These are phyloP conservation scores for Avahi laniger DNA, from an alignment of 2,797 vertebrate species.

Conservation along the genomic window DNA sequence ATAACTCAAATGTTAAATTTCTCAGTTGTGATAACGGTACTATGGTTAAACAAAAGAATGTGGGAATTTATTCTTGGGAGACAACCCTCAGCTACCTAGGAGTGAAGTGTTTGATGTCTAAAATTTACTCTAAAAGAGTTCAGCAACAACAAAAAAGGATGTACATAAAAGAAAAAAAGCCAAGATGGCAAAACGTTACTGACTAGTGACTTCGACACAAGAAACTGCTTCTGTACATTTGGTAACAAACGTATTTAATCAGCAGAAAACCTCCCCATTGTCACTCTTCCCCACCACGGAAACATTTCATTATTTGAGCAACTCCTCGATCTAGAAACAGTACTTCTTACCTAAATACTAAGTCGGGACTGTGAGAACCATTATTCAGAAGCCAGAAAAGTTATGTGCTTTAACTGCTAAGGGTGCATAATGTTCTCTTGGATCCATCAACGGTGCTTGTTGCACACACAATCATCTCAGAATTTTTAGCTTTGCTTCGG, in stretches of 20 bases:
- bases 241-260: background rate
- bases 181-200: background rate
- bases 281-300: background rate
- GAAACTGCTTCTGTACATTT: background rate
- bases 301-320: background rate
- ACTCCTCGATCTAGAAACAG: background rate
- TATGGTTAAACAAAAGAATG: background rate
- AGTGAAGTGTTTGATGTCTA: background rate
- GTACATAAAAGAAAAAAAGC: background rate
- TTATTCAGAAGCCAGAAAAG: background rate
- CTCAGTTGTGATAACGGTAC: background rate
- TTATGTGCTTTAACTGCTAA: background rate
- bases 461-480: background rate
- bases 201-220: background rate
- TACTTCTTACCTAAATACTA: background rate
- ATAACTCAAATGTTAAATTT: background rate
- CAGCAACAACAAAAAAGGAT: background rate
- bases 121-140: background rate
- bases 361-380: background rate
- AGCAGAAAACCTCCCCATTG: background rate
- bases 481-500: background rate
- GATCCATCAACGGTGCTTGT: too few species aligned
- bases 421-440: rapidly evolving
- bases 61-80: background rate
- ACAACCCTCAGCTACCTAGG: background rate